phyloP scores from a whole-genome alignment of 2,113 vertebrate species.

The Coptodon bakossiorum region DNA sequence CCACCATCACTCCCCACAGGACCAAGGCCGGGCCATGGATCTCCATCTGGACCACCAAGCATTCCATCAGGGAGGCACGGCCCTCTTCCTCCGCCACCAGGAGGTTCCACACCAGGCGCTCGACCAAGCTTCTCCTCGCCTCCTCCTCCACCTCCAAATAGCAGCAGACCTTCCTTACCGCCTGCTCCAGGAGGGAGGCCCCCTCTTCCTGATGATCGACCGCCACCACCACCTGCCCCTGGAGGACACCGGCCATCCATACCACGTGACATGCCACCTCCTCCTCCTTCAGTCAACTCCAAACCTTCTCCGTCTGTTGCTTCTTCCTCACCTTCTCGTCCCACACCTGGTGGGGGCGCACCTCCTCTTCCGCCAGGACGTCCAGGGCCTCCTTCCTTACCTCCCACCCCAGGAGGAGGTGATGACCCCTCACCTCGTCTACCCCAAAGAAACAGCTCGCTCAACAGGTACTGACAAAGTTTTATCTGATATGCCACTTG shows the following conservation, averaged over 20 bases:
- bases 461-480: conserved; percentile 53
- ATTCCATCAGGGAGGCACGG: conserved; percentile 70
- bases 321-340: conserved; percentile 55
- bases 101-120: conserved; percentile 5
- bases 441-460: conserved; percentile 83
- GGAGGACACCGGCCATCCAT: conserved; percentile 69
- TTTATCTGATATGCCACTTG: not conserved
- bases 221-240: conserved; percentile 70
- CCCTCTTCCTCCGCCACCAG: conserved; percentile 57
- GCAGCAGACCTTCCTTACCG: conserved; percentile 40
- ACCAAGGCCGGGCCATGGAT: conserved; percentile 61
- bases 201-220: conserved; percentile 69
- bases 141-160: conserved; percentile 44
- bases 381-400: conserved; percentile 77
- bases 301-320: conserved; percentile 71
- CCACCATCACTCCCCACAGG: conserved; percentile 61
- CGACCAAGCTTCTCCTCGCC: conserved; percentile 16
- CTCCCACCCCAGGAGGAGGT: conserved; percentile 60
- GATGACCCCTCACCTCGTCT: conserved; percentile 82
- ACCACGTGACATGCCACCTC: conserved; percentile 73
- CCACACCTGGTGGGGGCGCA: conserved; percentile 33
- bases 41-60: conserved; percentile 62
- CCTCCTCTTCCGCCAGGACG: conserved; percentile 76
- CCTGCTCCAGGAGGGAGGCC: conserved; percentile 68
- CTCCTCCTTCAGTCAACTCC: conserved; percentile 72